phyloP scores from a whole-genome alignment of 2,113 vertebrate genomes.

The Ornithorhynchus anatinus region DNA sequence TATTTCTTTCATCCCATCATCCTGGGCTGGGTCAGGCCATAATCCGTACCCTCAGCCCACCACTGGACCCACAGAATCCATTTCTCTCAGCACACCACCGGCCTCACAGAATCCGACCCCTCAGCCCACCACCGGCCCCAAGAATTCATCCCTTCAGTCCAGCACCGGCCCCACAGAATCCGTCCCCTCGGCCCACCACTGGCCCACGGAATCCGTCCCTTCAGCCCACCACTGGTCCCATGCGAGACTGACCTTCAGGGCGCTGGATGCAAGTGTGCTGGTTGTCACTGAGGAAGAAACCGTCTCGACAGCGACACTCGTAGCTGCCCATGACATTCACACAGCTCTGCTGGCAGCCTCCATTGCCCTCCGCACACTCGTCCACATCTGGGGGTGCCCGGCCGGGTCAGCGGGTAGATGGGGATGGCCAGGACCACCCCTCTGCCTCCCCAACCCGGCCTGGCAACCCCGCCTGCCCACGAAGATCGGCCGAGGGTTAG shows the following conservation, averaged over 20 bases:
- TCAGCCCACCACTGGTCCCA: neutral
- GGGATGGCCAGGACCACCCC: neutral
- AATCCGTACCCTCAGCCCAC: too few relatives aligned
- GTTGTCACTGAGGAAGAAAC: conserved; percentile 98
- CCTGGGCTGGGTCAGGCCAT: too few relatives aligned
- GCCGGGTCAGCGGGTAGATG: neutral
- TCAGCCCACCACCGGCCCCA: neutral
- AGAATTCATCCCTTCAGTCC: neutral
- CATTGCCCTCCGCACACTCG: conserved; percentile 93
- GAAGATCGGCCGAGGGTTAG: neutral
- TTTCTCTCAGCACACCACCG: neutral
- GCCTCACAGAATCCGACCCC: neutral
- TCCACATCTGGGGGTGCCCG: conserved; percentile 83
- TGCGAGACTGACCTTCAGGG: conserved; percentile 84
- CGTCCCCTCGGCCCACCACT: neutral
- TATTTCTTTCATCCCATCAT: too few relatives aligned
- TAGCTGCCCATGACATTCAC: conserved; percentile 99
- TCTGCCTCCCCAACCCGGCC: neutral
- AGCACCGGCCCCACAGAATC: too few relatives aligned
- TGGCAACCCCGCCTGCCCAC: neutral
- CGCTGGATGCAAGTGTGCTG: conserved; percentile 98
- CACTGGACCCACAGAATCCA: neutral
- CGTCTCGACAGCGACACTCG: conserved; percentile 93
- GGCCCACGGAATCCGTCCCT: neutral
- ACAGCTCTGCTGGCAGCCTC: conserved; percentile 95